A percentile compares a stretch with the other conserved stretches of the same genome.
phyloP scores from a whole-genome alignment of 2,113 vertebrate genomes.

The Semicossyphus pulcher region DNA sequence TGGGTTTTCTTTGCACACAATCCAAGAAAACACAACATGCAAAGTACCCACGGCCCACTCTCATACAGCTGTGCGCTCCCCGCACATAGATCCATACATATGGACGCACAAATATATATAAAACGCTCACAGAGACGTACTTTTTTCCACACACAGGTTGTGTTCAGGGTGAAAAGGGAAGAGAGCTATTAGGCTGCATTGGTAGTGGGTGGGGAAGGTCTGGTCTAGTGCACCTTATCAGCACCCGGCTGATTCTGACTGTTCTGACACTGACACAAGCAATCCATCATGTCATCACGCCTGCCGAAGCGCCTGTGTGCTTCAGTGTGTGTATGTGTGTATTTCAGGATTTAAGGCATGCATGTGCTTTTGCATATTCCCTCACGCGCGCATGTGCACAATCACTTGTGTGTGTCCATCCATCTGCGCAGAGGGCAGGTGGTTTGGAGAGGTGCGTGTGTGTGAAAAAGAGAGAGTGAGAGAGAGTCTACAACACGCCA shows the following conservation, averaged over 20 bases:
- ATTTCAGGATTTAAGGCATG: constrained; percentile 31
- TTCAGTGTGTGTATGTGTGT: constrained; percentile 27
- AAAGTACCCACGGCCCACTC: neutral
- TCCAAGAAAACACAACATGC: neutral
- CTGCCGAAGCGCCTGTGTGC: constrained; percentile 78
- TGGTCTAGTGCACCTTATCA: constrained; percentile 83
- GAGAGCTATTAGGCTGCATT: constrained; percentile 75
- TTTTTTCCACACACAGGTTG: constrained; percentile 17
- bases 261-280: constrained; percentile 86
- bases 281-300: constrained; percentile 90
- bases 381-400: constrained; percentile 26
- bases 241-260: constrained; percentile 84
- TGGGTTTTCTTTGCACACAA: neutral
- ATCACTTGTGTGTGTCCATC: constrained; percentile 23
- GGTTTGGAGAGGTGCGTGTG: neutral
- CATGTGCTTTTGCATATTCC: constrained; percentile 21
- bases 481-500: constrained; percentile 43
- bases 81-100: neutral
- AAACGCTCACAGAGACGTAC: neutral
- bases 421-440: constrained; percentile 3
- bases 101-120: neutral
- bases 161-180: constrained; percentile 17
- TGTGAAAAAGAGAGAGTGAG: constrained; percentile 3
- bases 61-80: neutral
- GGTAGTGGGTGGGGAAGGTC: constrained; percentile 64